Evolutionary conservation across 2,113 vertebrate genomes (phyloP), one percentile per base, ranked within the genome.

Genomic region (Amphiprion ocellaris): DNA sequence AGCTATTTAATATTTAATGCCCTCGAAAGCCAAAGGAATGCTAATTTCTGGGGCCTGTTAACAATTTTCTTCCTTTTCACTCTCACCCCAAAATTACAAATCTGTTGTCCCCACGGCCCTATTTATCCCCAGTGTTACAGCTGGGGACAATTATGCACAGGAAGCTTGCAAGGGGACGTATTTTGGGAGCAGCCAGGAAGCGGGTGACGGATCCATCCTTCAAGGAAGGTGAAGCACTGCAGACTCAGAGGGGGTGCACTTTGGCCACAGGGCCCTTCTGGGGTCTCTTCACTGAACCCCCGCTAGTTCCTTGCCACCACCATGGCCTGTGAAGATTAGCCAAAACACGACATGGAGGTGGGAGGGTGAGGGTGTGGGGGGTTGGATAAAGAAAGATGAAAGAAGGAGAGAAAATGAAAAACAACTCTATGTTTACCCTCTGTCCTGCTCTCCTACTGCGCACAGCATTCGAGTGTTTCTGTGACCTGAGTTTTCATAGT

Each of bases 121-220:
- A 89, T 94, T 95, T 93, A 90, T 83, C 88, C 83, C 30, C 79
- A 23, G 74, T 61, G 86, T 86, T 91, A 85, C 95, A 95, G 93
- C 95, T 95, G 95, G 92, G 90, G 90, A 92, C 89, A 87, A 95
- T 95, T 94, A 95, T 50, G 50, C 70, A 86, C 92, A 94, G 93
- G 93, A 94, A 95, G 86, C 83, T 83, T 11, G 49, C 69, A 55
- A 61, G 85, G 83, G 78, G 75, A 73, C 17, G 75, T 70, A 77
- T 87, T 87, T 88, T 86, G 49, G 82, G 78, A 83, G 85, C 71
- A 79, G 61, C 77, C 86, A 92, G 90, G 92, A 93, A 94, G 89
- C 41, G 39, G 85, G 75, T 66, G 76, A 85, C 62, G 58, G 81
- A 90, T 73, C 81, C 70, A 69, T 92, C 83, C 74, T 90, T 90